Base-by-base conservation (phyloP, 2,113 vertebrate genomes). In the Gulo gulo region DNA sequence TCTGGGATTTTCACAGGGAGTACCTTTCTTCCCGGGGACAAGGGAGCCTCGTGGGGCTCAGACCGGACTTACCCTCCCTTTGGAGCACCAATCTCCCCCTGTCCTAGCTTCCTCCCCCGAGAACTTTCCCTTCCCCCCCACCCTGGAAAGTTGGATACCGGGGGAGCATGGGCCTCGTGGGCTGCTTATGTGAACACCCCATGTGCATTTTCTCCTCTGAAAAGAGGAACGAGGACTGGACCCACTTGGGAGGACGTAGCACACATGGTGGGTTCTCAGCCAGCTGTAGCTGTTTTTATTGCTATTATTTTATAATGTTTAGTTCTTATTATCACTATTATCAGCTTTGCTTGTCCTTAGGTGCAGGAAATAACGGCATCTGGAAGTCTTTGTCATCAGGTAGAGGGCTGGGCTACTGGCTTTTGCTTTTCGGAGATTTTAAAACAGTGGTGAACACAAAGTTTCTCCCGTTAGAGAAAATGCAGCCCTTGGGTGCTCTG, bases 401-500 rank as follows among this genome's bases (percentile, higher is more conserved):
- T 45, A 63, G 47, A 55, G 26, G 24, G n/a, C 6, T 23, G 36
- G 59, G 63, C 47, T 55, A 29, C 15, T 11, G 13, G 47, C 4
- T 57, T 69, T 91, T 55, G n/a, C 2, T 57, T 69, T 91, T 55
- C 10, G 3, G 59, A 69, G 78, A 39, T 26, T 59, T 82, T 26
- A 42, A 16, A 81, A 50, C 47, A 24, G 23, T n/a, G 4, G 3
- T 7, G 45, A 20, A 10, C 12, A 18, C 9, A 23, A 14, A 80
- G 24, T 61, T 8, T 26, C 26, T 34, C n/a, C 50, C 23, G 26
- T 55, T 45, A 26, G 45, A 55, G 76, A 52, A 42, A 42, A 34
- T 45, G 6, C 50, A 39, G n/a, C 18, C 15, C 1, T 57, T 7
- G 20, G 5, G 23, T 6, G 7, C n/a, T 52, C 12, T 0, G 9